phyloP scores from a whole-genome alignment of 2,113 vertebrate genomes.

The Urocitellus parryii region DNA sequence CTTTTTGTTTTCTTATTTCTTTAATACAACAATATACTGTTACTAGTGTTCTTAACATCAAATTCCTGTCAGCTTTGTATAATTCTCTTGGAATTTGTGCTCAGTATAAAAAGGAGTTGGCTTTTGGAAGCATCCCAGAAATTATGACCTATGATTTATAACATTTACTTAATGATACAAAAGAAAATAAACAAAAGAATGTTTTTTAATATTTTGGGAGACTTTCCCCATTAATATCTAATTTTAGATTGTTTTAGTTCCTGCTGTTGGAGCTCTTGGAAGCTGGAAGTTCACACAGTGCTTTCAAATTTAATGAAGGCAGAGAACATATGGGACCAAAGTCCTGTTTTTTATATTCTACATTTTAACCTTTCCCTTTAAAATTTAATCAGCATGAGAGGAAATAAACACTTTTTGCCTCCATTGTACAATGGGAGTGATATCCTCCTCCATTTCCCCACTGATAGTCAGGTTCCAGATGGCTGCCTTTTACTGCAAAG shows the following conservation, averaged over 20 bases:
- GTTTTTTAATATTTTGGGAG: conserved; percentile 71
- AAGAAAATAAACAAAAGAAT: conserved; percentile 66
- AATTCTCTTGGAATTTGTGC: conserved; percentile 37
- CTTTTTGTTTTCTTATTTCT: not conserved
- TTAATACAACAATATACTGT: not conserved
- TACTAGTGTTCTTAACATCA: not conserved
- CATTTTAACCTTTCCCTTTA: conserved; percentile 74
- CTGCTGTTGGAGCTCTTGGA: conserved; percentile 9
- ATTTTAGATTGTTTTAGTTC: conserved; percentile 74
- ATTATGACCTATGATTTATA: conserved; percentile 73
- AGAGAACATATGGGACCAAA: conserved; percentile 40
- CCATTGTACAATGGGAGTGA: conserved; percentile 27
- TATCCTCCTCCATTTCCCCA: conserved; percentile 61
- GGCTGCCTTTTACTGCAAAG: not conserved
- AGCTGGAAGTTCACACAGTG: conserved; percentile 45
- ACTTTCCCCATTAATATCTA: conserved; percentile 72
- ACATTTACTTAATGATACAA: conserved; percentile 72
- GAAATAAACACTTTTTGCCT: conserved; percentile 61
- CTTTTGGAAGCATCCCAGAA: conserved; percentile 72
- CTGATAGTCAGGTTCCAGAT: conserved; percentile 27
- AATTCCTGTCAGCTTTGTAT: not conserved
- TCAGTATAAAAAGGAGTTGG: conserved; percentile 57
- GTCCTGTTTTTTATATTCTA: conserved; percentile 1
- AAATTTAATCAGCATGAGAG: conserved; percentile 54
- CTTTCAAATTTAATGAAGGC: not conserved